These are phyloP conservation scores for Australoheros scitulus DNA, from an alignment of 2,113 vertebrate genomes.

Conservation along the genomic window DNA sequence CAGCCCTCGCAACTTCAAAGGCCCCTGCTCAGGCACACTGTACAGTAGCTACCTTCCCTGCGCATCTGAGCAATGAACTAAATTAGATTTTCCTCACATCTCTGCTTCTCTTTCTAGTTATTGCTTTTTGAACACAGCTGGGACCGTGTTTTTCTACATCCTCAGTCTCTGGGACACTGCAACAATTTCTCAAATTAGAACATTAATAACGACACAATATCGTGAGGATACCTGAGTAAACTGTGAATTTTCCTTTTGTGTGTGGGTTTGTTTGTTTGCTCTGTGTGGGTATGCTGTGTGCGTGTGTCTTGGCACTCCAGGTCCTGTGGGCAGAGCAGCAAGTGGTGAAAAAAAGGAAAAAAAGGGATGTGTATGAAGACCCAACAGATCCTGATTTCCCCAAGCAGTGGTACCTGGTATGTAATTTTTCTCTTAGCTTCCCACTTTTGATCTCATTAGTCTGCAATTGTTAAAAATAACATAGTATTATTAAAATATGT, in stretches of 20 bases:
- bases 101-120: slow-evolving; percentile 38
- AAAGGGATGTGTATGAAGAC: slow-evolving; percentile 87
- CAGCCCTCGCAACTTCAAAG: slow-evolving; percentile 48
- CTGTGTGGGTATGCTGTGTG: background rate
- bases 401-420: slow-evolving; percentile 97
- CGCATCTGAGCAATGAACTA: slow-evolving; percentile 50
- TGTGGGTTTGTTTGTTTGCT: slow-evolving; percentile 11
- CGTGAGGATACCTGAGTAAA: slow-evolving; percentile 21
- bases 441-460: background rate
- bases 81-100: slow-evolving; percentile 59
- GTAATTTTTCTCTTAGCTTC: slow-evolving; percentile 47
- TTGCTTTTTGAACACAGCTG: slow-evolving; percentile 64
- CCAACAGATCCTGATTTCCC: slow-evolving; percentile 92
- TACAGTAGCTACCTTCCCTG: slow-evolving; percentile 29
- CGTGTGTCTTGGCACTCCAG: slow-evolving; percentile 65
- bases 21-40: background rate
- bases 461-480: background rate
- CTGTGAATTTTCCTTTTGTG: slow-evolving; percentile 14
- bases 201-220: slow-evolving; percentile 20
- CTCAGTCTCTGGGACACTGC: slow-evolving; percentile 14
- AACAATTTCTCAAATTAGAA: slow-evolving; percentile 42
- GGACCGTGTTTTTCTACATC: slow-evolving; percentile 8
- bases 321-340: slow-evolving; percentile 95
- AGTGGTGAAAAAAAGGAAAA: slow-evolving; percentile 86
- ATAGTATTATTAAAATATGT: background rate